A percentile compares a stretch with the other conserved stretches of the same genome.
Conservation (phyloP, 2,113 vertebrate genomes). For the Mellivora capensis region DNA sequence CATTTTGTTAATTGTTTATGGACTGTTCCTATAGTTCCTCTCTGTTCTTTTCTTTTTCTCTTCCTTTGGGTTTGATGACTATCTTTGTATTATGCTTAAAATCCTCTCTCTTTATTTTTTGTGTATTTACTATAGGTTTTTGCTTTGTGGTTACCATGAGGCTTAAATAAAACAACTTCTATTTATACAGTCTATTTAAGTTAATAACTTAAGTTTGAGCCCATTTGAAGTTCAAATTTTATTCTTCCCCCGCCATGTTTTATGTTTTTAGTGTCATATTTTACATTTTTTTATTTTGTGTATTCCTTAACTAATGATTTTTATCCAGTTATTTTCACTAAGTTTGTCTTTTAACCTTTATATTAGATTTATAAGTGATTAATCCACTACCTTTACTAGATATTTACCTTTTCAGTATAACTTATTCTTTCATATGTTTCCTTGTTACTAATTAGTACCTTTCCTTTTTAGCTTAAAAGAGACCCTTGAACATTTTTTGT, state of each 20-base stretch:
- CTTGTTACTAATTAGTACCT: not conserved
- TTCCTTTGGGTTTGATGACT: not conserved
- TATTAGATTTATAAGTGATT: not conserved
- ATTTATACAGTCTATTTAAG: not conserved
- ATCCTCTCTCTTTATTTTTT: not conserved
- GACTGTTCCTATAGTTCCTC: not conserved
- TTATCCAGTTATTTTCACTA: not conserved
- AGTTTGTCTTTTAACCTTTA: not conserved
- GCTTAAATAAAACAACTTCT: not conserved
- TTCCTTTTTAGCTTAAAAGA: not conserved
- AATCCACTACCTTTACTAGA: not conserved
- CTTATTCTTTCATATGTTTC: not conserved
- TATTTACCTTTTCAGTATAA: not conserved
- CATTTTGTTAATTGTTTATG: not conserved
- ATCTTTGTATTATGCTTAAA: not conserved
- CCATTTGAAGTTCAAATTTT: not conserved
- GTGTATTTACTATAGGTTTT: not conserved
- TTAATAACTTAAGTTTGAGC: not conserved
- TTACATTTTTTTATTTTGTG: not conserved
- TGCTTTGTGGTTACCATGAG: not conserved
- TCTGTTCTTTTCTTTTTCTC: not conserved
- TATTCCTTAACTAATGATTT: not conserved
- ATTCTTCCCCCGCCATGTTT: not conserved
- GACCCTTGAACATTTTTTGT: not conserved
- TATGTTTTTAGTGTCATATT: not conserved